Base-by-base conservation (phyloP, 2,888 invertebrate species). In the Himalopsyche anomala region DNA sequence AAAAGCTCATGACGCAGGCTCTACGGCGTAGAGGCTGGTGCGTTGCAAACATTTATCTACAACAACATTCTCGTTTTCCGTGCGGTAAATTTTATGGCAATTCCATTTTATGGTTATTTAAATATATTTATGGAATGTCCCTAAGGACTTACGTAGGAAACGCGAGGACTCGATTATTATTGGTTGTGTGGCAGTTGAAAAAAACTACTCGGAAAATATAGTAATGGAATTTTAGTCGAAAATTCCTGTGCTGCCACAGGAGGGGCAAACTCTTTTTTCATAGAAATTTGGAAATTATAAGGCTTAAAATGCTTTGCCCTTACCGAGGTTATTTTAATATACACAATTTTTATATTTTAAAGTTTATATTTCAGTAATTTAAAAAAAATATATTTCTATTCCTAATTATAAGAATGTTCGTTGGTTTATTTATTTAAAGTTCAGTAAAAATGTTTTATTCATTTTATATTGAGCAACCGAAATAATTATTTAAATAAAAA, bases 61-160 rank as follows among this genome's bases (percentile, higher is more conserved):
- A 36, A 36, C 12, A 51, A 74, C 74, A 74, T 74, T 74, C 15
- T 28, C 62, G 19, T 62, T 11, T 11, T 8, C 38, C 74, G 74
- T 36, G 74, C 74, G 36, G 74, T 74, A 38, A 74, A 74, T 74
- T 74, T 36, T 74, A 38, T 12, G 38, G 74, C 74, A 74, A 74
- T 74, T 74, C 74, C 36, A 74, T 74, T 74, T 74, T 74, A 74
- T 36, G 19, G 74, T 28, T 74, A 74, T 74, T 74, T 74, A 74
- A 74, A 74, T 74, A 74, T 74, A 36, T 74, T 74, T 74, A 74
- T 74, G 74, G 74, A 74, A 74, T 74, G 74, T 36, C 74, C 74
- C 74, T 74, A 38, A 38, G 74, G 74, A 74, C 74, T 74, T 74
- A 9, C 74, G 74, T 36, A 28, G 36, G 12, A 74, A 74, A 74